These are phyloP conservation scores for Tinamus guttatus DNA, from an alignment of 2,113 vertebrate species.

Conservation along the genomic window DNA sequence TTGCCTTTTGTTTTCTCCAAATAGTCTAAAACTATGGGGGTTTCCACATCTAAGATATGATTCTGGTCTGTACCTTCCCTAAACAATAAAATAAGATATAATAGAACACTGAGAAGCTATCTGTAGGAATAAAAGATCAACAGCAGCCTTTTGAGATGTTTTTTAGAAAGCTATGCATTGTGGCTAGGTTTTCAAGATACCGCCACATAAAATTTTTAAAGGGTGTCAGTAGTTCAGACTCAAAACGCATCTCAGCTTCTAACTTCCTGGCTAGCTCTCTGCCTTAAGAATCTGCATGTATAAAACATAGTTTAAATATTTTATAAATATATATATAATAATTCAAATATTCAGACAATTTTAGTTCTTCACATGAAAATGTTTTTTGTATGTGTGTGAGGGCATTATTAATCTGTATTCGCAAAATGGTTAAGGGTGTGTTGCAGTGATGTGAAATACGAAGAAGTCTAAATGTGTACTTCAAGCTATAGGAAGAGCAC, in stretches of 20 bases:
- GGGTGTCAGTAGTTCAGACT: not conserved
- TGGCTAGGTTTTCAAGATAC: not conserved
- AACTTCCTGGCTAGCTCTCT: not conserved
- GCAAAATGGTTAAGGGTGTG: not conserved
- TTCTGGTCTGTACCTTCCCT: not conserved
- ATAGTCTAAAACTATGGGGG: not conserved
- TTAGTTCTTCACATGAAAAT: not conserved
- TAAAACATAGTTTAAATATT: not conserved
- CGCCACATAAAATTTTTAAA: not conserved
- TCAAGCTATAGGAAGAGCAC: not conserved
- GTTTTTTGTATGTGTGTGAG: not conserved
- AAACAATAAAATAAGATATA: not conserved
- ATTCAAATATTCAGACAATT: not conserved
- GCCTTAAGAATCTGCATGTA: not conserved
- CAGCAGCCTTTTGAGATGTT: not conserved
- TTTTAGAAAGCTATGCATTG: not conserved
- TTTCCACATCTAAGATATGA: not conserved
- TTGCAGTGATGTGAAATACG: not conserved
- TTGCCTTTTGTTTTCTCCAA: not conserved
- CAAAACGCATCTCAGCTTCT: not conserved
- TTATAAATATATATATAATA: not conserved
- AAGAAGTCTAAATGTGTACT: not conserved
- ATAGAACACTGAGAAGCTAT: not conserved
- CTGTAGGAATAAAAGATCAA: not conserved
- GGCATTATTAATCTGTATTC: not conserved